Evolutionary conservation across 2,113 vertebrate genomes (phyloP).

Genomic region (Oryctolagus cuniculus): mOryCun1.1 NC_091453.1:31391001-31391500

Average conservation of each 20-base stretch:
- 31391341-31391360: neutral
- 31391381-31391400: constrained; percentile 47
- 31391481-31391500: neutral
- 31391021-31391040: too few species aligned
- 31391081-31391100: too few species aligned
- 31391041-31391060: too few species aligned
- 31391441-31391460: constrained; percentile 29
- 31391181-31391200: neutral
- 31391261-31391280: constrained; percentile 29
- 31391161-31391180: neutral
- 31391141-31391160: too few species aligned
- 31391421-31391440: constrained; percentile 18
- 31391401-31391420: neutral
- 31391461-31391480: neutral
- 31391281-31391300: neutral
- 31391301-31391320: constrained; percentile 5
- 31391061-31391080: too few species aligned
- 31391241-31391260: neutral
- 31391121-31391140: too few species aligned
- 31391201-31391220: neutral
- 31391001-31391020: too few species aligned
- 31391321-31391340: neutral
- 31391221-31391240: constrained; percentile 28
- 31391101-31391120: too few species aligned
- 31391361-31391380: neutral